phyloP scores from a whole-genome alignment of 2,113 vertebrate species.

The Scalopus aquaticus region DNA sequence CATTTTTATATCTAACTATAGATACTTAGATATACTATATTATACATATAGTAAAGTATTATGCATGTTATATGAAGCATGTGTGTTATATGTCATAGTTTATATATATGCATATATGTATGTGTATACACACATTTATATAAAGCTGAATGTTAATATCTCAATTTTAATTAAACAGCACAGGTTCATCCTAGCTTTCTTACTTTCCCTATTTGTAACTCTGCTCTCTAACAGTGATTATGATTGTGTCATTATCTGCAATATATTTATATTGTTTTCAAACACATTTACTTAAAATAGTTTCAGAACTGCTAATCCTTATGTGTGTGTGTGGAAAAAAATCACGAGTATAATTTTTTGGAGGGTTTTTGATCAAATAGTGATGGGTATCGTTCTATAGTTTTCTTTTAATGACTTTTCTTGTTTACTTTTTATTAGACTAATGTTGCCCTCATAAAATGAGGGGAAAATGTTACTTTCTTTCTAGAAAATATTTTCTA shows the following conservation, averaged over 20 bases:
- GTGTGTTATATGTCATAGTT: neutral
- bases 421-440: neutral
- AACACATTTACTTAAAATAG: neutral
- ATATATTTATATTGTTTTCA: neutral
- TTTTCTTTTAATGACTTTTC: neutral
- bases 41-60: too few relatives aligned
- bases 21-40: too few relatives aligned
- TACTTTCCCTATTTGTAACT: neutral
- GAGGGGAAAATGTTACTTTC: neutral
- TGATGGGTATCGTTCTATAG: neutral
- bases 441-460: neutral
- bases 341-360: neutral
- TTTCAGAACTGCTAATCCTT: neutral
- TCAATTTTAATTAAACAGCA: neutral
- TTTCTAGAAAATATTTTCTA: neutral
- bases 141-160: neutral
- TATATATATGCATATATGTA: neutral
- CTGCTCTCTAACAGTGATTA: neutral
- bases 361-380: neutral
- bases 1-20: neutral
- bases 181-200: neutral
- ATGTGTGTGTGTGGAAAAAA: neutral
- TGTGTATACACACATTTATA: too few relatives aligned
- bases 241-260: neutral
- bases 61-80: too few relatives aligned